Evolutionary conservation across 2,888 invertebrate species (phyloP).

Genomic region (Salpingus planirostris): DNA sequence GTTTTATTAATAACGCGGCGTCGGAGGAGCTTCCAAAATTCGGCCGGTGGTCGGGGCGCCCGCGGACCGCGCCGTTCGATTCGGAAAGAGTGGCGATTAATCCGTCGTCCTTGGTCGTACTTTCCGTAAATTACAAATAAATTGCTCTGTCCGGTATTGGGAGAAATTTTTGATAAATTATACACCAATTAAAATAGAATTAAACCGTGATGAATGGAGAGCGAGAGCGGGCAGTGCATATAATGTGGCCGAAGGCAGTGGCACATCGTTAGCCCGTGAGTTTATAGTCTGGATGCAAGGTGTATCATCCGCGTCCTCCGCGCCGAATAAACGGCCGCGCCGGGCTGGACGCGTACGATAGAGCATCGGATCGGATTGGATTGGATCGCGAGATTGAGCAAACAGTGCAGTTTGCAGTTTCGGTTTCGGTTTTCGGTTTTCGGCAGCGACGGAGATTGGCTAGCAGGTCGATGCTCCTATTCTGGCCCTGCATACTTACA

Average conservation of each 20-base stretch:
- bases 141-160: neutral
- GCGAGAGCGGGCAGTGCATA: slow-evolving; percentile 4
- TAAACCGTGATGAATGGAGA: slow-evolving; percentile 9
- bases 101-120: too few species aligned
- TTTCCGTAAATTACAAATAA: neutral
- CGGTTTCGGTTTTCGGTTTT: too few species aligned
- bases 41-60: too few species aligned
- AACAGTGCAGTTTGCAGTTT: slow-evolving; percentile 21
- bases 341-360: too few species aligned
- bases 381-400: neutral
- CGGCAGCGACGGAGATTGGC: slow-evolving; percentile 17
- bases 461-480: slow-evolving; percentile 33
- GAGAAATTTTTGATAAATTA: slow-evolving; percentile 1
- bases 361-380: neutral
- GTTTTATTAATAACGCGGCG: too few species aligned
- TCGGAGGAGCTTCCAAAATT: too few species aligned
- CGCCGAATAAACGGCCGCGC: too few species aligned
- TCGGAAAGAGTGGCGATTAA: too few species aligned
- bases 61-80: too few species aligned
- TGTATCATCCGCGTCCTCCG: too few species aligned
- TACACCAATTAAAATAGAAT: slow-evolving; percentile 2
- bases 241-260: slow-evolving; percentile 8
- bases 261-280: slow-evolving; percentile 6
- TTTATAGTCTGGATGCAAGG: slow-evolving; percentile 10
- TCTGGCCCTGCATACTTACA: slow-evolving; percentile 31